Evolutionary conservation across 2,113 vertebrate genomes (phyloP).

Genomic region (Oreamnos americanus): DNA sequence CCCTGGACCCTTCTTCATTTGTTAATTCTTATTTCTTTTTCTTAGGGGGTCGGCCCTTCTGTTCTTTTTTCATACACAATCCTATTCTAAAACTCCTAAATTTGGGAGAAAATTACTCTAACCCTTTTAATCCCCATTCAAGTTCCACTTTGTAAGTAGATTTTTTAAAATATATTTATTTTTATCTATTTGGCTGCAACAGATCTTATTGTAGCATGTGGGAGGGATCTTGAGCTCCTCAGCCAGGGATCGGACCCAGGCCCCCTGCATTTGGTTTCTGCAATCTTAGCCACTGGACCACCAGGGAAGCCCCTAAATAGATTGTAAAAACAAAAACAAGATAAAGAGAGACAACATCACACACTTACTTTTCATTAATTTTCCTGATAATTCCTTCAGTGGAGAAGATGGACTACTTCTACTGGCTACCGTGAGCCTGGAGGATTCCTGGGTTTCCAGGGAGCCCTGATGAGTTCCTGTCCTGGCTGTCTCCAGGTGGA

Average conservation of each 20-base stretch:
- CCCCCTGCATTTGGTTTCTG: background rate
- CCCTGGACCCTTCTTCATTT: background rate
- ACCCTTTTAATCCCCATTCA: background rate
- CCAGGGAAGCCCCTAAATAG: background rate
- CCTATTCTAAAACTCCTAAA: background rate
- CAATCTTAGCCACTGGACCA: background rate
- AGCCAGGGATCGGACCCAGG: background rate
- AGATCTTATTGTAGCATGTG: background rate
- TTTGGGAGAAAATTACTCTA: background rate
- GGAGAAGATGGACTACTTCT: constrained; percentile 85
- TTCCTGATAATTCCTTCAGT: constrained; percentile 90
- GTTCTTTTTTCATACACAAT: background rate
- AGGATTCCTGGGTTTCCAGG: constrained; percentile 78
- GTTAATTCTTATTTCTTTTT: background rate
- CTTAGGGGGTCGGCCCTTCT: background rate
- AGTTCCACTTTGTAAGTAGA: background rate
- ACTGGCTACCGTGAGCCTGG: constrained; percentile 84
- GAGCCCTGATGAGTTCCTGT: constrained; percentile 72
- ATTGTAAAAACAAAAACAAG: background rate
- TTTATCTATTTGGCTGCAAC: background rate
- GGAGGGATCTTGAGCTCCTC: background rate
- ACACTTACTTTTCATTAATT: constrained; percentile 97
- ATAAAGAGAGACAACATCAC: background rate
- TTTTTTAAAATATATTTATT: background rate
- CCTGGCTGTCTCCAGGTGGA: constrained; percentile 61